phyloP scores from a whole-genome alignment of 2,113 vertebrate genomes.

The Pseudopodoces humilis region DNA sequence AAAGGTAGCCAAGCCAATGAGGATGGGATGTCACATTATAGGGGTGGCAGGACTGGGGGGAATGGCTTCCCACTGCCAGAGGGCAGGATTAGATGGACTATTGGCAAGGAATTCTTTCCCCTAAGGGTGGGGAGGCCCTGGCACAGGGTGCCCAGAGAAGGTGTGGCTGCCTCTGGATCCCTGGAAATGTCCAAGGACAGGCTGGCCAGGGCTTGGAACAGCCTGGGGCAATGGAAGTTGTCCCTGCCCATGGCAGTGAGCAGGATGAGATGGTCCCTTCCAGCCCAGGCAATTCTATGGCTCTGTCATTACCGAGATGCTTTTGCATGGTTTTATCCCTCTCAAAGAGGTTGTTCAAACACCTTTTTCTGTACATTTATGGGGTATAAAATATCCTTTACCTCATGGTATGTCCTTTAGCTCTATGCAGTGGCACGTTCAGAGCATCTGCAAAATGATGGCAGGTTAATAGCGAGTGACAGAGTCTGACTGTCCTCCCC shows the following conservation, averaged over 20 bases:
- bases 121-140: accelerated
- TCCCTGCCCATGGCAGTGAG: background rate
- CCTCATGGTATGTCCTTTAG: background rate
- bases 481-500: background rate
- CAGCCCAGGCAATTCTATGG: background rate
- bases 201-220: accelerated
- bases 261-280: background rate
- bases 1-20: background rate
- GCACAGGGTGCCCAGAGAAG: accelerated
- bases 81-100: background rate
- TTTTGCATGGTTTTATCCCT: background rate
- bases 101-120: background rate
- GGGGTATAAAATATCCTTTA: background rate
- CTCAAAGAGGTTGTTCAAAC: background rate
- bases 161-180: background rate
- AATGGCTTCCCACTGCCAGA: background rate
- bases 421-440: background rate
- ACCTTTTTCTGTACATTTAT: background rate
- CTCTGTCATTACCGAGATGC: background rate
- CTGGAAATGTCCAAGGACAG: background rate
- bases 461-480: background rate
- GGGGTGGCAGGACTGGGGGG: background rate
- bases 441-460: background rate
- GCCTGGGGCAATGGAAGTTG: accelerated
- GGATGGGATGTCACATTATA: background rate